phyloP scores from a whole-genome alignment of 2,113 vertebrate species.

The Zosterops pallidus region DNA sequence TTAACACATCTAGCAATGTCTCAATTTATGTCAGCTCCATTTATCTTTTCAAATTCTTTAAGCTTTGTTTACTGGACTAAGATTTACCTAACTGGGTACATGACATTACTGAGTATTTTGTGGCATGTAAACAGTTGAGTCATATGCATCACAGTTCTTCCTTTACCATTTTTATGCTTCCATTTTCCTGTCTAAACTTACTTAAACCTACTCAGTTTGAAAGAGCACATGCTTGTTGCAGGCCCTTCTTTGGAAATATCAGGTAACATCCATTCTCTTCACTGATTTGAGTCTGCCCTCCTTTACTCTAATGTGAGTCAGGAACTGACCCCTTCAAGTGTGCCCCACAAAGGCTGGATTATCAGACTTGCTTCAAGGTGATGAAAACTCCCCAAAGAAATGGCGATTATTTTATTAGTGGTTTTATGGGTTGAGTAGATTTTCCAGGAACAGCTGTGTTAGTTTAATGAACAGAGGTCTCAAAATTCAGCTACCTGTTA shows the following conservation, averaged over 20 bases:
- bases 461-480: neutral
- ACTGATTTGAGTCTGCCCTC: neutral
- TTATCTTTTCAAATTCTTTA: neutral
- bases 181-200: neutral
- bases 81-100: conserved; percentile 25
- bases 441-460: neutral
- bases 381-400: neutral
- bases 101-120: conserved; percentile 21
- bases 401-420: neutral
- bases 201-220: neutral
- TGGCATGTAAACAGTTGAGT: neutral
- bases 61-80: conserved; percentile 17
- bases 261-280: neutral
- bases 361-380: neutral
- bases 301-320: neutral
- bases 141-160: neutral
- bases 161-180: neutral
- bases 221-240: neutral
- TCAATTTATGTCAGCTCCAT: neutral
- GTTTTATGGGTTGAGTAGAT: neutral
- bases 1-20: conserved; percentile 4
- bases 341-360: neutral
- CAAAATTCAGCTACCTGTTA: neutral
- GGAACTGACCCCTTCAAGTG: neutral
- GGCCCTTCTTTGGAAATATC: neutral